Evolutionary conservation across 2,888 invertebrate species (phyloP).

Genomic region (Litoditis marina): DNA sequence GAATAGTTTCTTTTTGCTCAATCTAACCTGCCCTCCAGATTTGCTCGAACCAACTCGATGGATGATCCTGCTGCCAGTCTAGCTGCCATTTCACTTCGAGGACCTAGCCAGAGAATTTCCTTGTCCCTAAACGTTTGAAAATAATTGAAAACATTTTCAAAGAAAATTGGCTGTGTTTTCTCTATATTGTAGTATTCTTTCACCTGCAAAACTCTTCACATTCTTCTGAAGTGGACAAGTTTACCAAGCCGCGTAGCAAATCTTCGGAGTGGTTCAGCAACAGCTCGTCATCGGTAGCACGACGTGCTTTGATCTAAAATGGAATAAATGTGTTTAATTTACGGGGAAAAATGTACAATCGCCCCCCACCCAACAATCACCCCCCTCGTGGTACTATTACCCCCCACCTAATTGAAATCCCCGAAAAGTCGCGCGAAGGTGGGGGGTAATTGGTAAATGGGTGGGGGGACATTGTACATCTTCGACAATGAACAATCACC

Average conservation of each 20-base stretch:
- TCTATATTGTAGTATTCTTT: no score
- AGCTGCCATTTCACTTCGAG: constrained; percentile 35
- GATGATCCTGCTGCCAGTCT: constrained; percentile 39
- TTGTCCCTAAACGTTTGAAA: constrained; percentile 22
- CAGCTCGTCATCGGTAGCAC: constrained; percentile 44
- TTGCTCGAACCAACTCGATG: constrained; percentile 45
- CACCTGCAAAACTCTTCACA: constrained; percentile 45
- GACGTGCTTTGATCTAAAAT: constrained; percentile 39
- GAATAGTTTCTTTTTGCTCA: no score
- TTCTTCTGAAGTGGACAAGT: constrained; percentile 28
- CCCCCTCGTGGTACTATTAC: no score
- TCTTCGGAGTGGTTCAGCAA: constrained; percentile 36
- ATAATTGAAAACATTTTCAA: background rate
- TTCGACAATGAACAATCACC: no score
- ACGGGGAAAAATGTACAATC: no score
- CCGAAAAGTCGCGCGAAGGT: no score
- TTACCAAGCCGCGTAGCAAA: constrained; percentile 30
- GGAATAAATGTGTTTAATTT: background rate
- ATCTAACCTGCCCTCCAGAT: constrained; percentile 27
- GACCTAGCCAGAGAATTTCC: constrained; percentile 46
- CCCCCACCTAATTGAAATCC: no score
- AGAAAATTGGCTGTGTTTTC: background rate
- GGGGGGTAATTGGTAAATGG: no score
- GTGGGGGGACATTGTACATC: no score
- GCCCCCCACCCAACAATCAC: no score